phyloP scores from a whole-genome alignment of 2,113 vertebrate genomes.

The Myocastor coypus region DNA sequence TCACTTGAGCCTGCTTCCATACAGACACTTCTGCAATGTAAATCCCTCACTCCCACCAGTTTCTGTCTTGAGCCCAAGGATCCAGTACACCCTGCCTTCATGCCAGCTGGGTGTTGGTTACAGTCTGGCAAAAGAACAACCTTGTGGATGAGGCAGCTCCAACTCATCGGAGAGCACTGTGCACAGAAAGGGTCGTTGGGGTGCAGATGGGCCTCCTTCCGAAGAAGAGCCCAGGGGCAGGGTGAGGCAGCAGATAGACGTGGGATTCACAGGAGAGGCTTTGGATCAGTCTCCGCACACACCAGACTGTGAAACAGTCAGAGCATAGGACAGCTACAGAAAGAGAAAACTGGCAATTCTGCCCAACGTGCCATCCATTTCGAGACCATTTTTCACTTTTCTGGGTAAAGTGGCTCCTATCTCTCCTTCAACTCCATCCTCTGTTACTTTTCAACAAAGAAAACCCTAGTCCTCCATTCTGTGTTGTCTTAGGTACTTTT shows the following conservation, averaged over 20 bases:
- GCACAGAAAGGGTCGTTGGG: not conserved
- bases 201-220: fast-evolving
- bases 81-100: not conserved
- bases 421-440: not conserved
- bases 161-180: not conserved
- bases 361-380: not conserved
- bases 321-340: not conserved
- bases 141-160: not conserved
- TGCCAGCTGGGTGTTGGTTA: not conserved
- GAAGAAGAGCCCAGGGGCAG: not conserved
- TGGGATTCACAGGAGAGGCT: not conserved
- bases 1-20: not conserved
- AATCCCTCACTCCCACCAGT: not conserved
- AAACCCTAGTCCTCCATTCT: not conserved
- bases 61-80: not conserved
- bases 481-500: too few relatives aligned
- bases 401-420: not conserved
- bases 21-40: not conserved
- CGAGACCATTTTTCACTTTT: not conserved
- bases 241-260: fast-evolving
- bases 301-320: not conserved
- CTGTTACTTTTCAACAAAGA: not conserved
- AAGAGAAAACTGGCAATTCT: not conserved
- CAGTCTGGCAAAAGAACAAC: not conserved
- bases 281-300: not conserved